Percentiles rank a stretch among this genome's conserved stretches.
Conservation (phyloP, 2,888 invertebrate genomes). For the Glaucopsyche alexis region DNA sequence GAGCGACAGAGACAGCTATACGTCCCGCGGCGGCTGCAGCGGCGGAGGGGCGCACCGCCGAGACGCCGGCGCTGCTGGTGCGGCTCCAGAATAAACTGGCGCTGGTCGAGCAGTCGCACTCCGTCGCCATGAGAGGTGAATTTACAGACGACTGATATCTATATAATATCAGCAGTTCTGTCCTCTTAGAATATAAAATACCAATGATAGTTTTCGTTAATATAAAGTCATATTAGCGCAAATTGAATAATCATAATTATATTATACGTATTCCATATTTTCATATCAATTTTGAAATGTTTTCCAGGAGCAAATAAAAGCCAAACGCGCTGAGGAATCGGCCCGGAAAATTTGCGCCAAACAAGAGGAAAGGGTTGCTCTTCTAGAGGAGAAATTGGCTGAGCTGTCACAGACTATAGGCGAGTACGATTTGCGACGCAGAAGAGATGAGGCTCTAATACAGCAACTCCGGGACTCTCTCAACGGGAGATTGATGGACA, state of each 20-base stretch:
- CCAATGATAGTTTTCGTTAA: no score
- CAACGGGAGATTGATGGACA: constrained; percentile 57
- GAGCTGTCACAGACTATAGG: constrained; percentile 90
- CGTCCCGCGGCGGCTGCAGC: constrained; percentile 82
- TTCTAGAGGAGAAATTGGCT: constrained; percentile 86
- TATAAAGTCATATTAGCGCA: no score
- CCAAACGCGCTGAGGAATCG: constrained; percentile 85
- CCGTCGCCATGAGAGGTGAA: constrained; percentile 82
- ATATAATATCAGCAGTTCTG: no score
- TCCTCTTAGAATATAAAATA: no score
- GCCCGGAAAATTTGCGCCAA: constrained; percentile 83
- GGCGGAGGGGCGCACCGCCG: constrained; percentile 81
- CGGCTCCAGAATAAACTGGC: constrained; percentile 87
- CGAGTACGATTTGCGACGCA: constrained; percentile 85
- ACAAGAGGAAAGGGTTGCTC: constrained; percentile 88
- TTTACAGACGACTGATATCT: neutral
- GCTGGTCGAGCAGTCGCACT: constrained; percentile 86
- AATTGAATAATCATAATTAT: no score
- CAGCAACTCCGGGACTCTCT: constrained; percentile 81
- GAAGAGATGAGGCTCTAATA: constrained; percentile 86
- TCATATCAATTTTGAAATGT: neutral
- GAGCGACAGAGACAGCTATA: neutral
- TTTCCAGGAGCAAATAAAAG: constrained; percentile 84
- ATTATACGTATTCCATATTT: no score
- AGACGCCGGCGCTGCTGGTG: constrained; percentile 82